These are phyloP conservation scores for Nothobranchius kuhntae DNA, from an alignment of 2,113 vertebrate genomes.

Conservation along the genomic window DNA sequence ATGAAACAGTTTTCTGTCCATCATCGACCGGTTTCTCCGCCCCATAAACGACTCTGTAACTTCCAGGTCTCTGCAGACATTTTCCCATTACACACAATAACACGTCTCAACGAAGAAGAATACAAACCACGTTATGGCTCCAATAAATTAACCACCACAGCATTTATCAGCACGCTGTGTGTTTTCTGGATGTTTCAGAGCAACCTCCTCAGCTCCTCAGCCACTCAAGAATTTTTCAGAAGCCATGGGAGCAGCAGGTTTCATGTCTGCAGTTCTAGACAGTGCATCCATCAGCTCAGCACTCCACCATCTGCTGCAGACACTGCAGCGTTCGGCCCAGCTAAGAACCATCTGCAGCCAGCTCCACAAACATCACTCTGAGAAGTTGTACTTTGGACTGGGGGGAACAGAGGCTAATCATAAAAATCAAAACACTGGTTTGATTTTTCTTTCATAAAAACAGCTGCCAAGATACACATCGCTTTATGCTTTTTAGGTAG, in stretches of 20 bases:
- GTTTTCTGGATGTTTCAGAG: conserved; percentile 27
- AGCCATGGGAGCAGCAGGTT: conserved; percentile 53
- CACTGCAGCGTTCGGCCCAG: conserved; percentile 31
- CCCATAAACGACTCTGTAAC: background rate
- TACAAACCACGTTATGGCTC: conserved; percentile 1
- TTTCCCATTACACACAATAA: background rate
- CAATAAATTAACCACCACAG: conserved; percentile 20
- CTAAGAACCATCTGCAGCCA: conserved; percentile 55
- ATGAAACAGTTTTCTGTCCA: background rate
- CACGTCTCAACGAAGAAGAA: background rate
- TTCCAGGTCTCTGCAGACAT: background rate
- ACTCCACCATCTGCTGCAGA: conserved; percentile 60
- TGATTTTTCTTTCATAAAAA: background rate
- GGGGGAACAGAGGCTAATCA: background rate
- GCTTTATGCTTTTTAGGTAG: background rate
- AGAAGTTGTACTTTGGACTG: conserved; percentile 38
- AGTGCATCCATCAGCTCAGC: conserved; percentile 64
- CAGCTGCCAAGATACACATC: background rate
- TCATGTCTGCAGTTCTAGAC: conserved; percentile 54
- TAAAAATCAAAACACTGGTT: background rate
- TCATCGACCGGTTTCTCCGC: background rate
- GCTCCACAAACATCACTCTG: conserved; percentile 25
- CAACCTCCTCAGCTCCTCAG: conserved; percentile 5
- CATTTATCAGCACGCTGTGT: background rate
- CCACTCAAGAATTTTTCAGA: conserved; percentile 12